phyloP scores from a whole-genome alignment of 2,113 vertebrate species.

The Oceanites oceanicus region DNA sequence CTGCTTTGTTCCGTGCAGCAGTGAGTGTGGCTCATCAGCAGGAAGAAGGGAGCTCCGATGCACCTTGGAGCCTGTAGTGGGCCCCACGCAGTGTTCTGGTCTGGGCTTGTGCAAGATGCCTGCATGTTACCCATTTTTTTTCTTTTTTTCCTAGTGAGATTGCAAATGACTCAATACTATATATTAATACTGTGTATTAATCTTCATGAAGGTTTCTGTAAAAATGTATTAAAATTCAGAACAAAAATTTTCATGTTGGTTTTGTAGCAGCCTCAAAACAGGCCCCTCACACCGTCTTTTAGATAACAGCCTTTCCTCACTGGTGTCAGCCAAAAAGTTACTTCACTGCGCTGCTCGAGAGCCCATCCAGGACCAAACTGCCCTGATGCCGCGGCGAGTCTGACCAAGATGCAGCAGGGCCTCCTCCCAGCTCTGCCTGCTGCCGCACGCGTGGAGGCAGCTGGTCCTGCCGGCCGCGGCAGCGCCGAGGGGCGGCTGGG shows the following conservation, averaged over 20 bases:
- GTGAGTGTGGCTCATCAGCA: background rate
- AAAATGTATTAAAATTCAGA: background rate
- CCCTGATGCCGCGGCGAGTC: background rate
- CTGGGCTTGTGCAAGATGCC: background rate
- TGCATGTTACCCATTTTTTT: background rate
- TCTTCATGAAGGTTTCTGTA: background rate
- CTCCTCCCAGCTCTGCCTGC: background rate
- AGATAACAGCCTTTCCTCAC: background rate
- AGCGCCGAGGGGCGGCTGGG: background rate
- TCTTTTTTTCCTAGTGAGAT: background rate
- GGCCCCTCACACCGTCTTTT: background rate
- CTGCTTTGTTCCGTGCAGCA: background rate
- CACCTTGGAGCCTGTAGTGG: background rate
- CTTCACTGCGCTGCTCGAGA: background rate
- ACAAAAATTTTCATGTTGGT: background rate
- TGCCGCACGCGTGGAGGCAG: accelerated
- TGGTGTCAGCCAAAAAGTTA: background rate
- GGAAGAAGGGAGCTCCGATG: accelerated
- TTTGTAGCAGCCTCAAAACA: background rate
- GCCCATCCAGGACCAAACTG: background rate
- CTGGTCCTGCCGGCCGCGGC: background rate
- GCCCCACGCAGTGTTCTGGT: background rate
- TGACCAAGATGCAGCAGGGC: background rate
- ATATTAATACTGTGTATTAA: background rate
- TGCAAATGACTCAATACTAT: background rate